Evolutionary conservation across 2,797 vertebrate species (phyloP), one percentile per base, ranked within the genome.

Genomic region (Forpus xanthops): DNA sequence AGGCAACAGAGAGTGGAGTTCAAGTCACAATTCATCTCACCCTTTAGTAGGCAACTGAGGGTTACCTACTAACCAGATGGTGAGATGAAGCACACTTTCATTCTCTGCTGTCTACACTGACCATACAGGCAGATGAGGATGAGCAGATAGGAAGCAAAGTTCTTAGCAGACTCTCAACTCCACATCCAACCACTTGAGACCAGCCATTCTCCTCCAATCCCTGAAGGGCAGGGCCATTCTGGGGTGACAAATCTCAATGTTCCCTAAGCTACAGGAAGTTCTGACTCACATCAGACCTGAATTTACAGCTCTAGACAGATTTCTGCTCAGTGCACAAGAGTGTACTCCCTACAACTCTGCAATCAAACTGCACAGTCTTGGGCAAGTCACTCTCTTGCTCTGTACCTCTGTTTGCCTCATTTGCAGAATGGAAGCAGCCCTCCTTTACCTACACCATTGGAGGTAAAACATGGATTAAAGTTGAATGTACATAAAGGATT

Each of bases 401-500:
- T 0, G 8, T 74, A 28, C 61, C 81, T 87, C 67, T 64, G 70
- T 83, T 91, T 93, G 78, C 61, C 68, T 89, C 58, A 45, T 60
- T 39, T 87, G 39, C 71, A 87, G 86, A 41, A 72, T 74, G 73
- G 87, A 92, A 88, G 84, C 27, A 28, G 70, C 35, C 28, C 6
- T 90, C 52, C 76, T 86, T 84, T 77, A 35, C 78, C 81, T 58
- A 31, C 76, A 53, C 72, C 66, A 30, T 53, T 37, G 83, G 64
- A 66, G 79, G 82, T 86, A 94, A 93, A 93, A 75, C 66, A 58
- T 1, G 70, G 76, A 85, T 86, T 92, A 33, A 70, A 87, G 62
- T 68, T 92, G 60, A 76, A 85, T 23, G 44, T 53, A 72, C 86
- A 62, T 33, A 58, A 89, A 87, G 58, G 30, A 71, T 72, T 66